Evolutionary conservation across 2,797 vertebrate species (phyloP), one percentile per base, ranked within the genome.

Genomic region (Gambusia yucatana): DNA sequence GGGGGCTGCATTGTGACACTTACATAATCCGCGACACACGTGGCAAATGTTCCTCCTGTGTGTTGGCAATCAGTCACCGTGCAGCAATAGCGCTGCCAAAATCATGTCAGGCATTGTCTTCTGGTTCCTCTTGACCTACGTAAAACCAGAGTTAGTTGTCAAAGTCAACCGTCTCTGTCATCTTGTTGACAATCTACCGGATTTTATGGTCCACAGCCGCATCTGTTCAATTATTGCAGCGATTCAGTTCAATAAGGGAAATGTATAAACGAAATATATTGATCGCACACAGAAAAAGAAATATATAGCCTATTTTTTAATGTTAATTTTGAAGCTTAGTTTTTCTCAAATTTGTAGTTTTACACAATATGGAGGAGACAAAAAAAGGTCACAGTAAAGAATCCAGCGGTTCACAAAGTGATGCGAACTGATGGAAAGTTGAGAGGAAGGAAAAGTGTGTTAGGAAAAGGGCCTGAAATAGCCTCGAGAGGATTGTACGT

Each of bases 1-100:
- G 63, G 43, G 36, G 48, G 30, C 59, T 57, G 69, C 72, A 63
- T 80, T 50, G 70, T 65, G 72, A 80, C 52, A 73, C 77, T 67
- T 50, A 72, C 77, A 81, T 82, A 52, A 84, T 72, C 74, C 65
- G 25, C 70, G 76, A 75, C 50, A 78, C 70, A 84, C 55, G 75
- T 80, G 84, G 69, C 30, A 74, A 72, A 30, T 39, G 25, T 59
- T 75, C 63, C 75, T 70, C 33, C 52, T 84, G 43, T 81, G 63
- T 25, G 1, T 50, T 6, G 65, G 52, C 14, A 30, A 74, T 82
- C 41, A 61, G 65, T 79, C 84, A 80, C 50, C 47, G 41, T 30
- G 69, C 33, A 44, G 73, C 46, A 59, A 77, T 70, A 44, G 69
- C 28, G 61, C 33, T 79, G 79, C 50, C 59, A 76, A 22, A 69